Conservation (phyloP, 92 coral and sea anemone species). For the Metridium senile region DNA sequence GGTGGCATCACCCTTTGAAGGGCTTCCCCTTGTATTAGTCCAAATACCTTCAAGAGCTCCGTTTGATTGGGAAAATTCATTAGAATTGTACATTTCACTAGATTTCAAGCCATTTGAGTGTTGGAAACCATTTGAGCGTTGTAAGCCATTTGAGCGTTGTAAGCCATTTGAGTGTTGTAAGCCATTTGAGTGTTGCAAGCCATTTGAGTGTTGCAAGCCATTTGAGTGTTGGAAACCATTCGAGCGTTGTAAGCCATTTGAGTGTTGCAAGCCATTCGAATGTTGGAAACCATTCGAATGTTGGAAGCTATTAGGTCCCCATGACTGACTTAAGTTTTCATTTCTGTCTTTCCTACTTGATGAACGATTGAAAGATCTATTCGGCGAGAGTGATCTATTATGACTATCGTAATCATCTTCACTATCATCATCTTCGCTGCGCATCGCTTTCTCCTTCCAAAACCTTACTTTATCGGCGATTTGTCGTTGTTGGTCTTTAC, state of each 20-base stretch:
- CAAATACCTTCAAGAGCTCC: slow-evolving; percentile 26
- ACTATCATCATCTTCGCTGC: slow-evolving; percentile 33
- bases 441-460: slow-evolving; percentile 43
- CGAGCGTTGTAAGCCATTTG: slow-evolving; percentile 29
- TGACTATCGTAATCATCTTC: slow-evolving; percentile 52
- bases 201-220: slow-evolving; percentile 29
- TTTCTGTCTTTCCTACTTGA: slow-evolving; percentile 38
- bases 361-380: slow-evolving; percentile 61
- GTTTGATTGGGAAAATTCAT: slow-evolving; percentile 21
- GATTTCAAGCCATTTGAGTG: slow-evolving; percentile 28
- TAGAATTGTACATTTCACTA: slow-evolving; percentile 8
- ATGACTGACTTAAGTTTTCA: slow-evolving; percentile 26
- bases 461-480: slow-evolving; percentile 23
- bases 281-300: slow-evolving; percentile 26
- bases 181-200: slow-evolving; percentile 23
- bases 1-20: background rate
- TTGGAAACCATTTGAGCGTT: slow-evolving; percentile 22
- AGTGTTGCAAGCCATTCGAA: slow-evolving; percentile 31
- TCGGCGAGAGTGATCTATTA: slow-evolving; percentile 62
- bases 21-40: slow-evolving; percentile 27
- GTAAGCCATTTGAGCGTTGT: slow-evolving; percentile 29
- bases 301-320: slow-evolving; percentile 41
- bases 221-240: slow-evolving; percentile 27
- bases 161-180: slow-evolving; percentile 21
- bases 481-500: slow-evolving; percentile 26